phyloP scores from a whole-genome alignment of 1,140 invertebrate species.

The Probaryconus sp. region DNA sequence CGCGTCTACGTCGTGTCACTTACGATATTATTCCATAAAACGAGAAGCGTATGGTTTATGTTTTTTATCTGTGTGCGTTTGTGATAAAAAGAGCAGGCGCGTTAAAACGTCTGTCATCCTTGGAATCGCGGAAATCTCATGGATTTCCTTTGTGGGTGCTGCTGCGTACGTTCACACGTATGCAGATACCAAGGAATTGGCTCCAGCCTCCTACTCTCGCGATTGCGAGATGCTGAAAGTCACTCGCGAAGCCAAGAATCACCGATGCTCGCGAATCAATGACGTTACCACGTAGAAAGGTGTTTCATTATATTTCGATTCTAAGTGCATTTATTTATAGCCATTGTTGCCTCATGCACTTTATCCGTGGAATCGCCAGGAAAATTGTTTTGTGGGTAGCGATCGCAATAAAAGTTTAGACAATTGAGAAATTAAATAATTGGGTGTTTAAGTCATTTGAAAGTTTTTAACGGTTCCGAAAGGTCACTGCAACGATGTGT shows the following conservation, averaged over 20 bases:
- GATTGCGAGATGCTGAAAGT: slow-evolving; percentile 37
- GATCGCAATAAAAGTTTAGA: slow-evolving; percentile 33
- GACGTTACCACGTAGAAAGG: slow-evolving; percentile 43
- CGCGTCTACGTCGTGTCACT: slow-evolving; percentile 9
- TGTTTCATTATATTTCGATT: slow-evolving; percentile 37
- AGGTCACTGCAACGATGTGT: too few species aligned
- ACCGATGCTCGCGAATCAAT: slow-evolving; percentile 42
- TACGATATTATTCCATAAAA: slow-evolving; percentile 12
- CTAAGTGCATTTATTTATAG: slow-evolving; percentile 45
- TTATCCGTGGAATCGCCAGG: slow-evolving; percentile 10
- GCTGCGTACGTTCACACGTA: slow-evolving; percentile 27
- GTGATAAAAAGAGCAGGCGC: slow-evolving; percentile 13
- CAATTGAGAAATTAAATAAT: slow-evolving; percentile 34
- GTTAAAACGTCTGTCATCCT: slow-evolving; percentile 17
- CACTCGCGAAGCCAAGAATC: slow-evolving; percentile 13
- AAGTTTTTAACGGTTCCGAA: too few species aligned
- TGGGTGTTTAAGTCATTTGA: slow-evolving; percentile 1
- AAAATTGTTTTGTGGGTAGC: slow-evolving; percentile 32
- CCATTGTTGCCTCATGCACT: slow-evolving; percentile 29
- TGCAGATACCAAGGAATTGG: too few species aligned
- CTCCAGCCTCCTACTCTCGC: slow-evolving; percentile 29
- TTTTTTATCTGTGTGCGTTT: too few species aligned
- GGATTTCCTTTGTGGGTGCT: slow-evolving; percentile 19
- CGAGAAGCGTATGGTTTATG: neutral
- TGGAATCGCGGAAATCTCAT: slow-evolving; percentile 24